Conservation (phyloP, 1,140 invertebrate species). For the Ceratoteleas bidentatus region DNA sequence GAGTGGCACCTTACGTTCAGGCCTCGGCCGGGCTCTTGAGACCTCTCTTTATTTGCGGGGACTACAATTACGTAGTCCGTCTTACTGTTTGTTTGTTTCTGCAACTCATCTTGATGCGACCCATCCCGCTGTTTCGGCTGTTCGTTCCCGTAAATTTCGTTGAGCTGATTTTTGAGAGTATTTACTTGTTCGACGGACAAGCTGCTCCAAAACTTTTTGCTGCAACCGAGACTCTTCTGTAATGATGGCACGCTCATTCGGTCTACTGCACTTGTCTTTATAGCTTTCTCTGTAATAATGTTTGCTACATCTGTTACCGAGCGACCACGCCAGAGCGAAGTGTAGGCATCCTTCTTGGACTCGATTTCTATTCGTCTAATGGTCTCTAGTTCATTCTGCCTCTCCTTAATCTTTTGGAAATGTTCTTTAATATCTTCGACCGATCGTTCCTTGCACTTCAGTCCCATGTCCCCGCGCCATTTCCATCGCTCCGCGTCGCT, state of each 20-base stretch:
- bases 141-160: constrained; percentile 89
- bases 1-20: constrained; percentile 88
- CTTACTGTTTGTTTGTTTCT: constrained; percentile 18
- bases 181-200: constrained; percentile 92
- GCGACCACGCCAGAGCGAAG: constrained; percentile 90
- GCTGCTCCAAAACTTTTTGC: constrained; percentile 90
- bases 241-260: constrained; percentile 69
- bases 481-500: constrained; percentile 86
- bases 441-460: constrained; percentile 91
- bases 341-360: constrained; percentile 86
- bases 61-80: constrained; percentile 84
- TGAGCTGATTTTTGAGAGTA: constrained; percentile 89
- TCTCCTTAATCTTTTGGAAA: constrained; percentile 83
- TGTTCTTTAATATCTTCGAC: constrained; percentile 91
- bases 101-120: background rate
- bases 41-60: constrained; percentile 69
- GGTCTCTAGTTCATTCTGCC: constrained; percentile 80
- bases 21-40: constrained; percentile 74
- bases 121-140: constrained; percentile 64
- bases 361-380: constrained; percentile 78
- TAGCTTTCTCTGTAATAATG: constrained; percentile 83
- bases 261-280: constrained; percentile 63
- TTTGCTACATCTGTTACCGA: constrained; percentile 89
- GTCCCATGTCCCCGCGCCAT: constrained; percentile 89
- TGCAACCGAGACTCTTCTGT: constrained; percentile 84